Percentiles rank a stretch among this genome's conserved stretches.
Conservation (phyloP, 2,113 vertebrate genomes). For the Oncorhynchus gorbuscha region DNA sequence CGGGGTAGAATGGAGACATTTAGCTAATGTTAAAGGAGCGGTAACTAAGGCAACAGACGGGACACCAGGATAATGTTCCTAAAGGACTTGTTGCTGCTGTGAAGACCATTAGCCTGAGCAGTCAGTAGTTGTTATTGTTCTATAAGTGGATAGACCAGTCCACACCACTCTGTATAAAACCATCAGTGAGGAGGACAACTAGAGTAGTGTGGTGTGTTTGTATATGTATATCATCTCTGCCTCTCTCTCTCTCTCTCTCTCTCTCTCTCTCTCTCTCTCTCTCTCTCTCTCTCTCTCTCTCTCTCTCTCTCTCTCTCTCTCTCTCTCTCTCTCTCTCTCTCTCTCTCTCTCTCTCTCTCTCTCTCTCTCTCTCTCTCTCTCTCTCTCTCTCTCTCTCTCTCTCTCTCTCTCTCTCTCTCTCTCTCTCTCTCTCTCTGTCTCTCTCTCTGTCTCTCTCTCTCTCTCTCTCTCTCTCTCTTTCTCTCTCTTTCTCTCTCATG, state of each 20-base stretch:
- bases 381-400: neutral
- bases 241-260: neutral
- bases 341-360: neutral
- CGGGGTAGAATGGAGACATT: no score
- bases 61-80: neutral
- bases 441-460: neutral
- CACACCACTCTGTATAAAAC: conserved; percentile 24
- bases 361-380: neutral
- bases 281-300: neutral
- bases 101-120: neutral
- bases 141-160: neutral
- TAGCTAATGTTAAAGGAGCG: neutral
- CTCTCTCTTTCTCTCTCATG: no score
- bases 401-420: neutral
- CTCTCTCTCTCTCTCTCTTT: neutral
- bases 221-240: neutral
- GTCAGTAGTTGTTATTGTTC: neutral
- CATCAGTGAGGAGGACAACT: neutral
- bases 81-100: neutral
- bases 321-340: neutral
- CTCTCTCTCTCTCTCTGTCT: neutral
- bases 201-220: conserved; percentile 8
- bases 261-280: neutral
- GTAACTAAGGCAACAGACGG: neutral
- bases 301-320: neutral